Conservation (phyloP, 2,113 vertebrate genomes). For the Gymnarchus niloticus region DNA sequence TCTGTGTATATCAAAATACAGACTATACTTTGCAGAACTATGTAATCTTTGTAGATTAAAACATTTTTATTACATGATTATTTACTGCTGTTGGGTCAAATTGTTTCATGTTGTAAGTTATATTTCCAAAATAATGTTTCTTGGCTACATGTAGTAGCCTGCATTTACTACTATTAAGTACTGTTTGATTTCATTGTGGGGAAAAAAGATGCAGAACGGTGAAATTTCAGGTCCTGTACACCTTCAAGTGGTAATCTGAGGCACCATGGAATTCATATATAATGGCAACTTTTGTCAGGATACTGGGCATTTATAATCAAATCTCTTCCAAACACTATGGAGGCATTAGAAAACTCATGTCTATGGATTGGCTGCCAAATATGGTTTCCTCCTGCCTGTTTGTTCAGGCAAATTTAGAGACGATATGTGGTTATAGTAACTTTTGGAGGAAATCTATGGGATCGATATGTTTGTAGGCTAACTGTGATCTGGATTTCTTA, state of each 20-base stretch:
- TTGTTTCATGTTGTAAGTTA: not conserved
- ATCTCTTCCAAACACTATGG: conserved; percentile 32
- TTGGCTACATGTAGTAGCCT: not conserved
- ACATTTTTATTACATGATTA: not conserved
- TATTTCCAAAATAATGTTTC: not conserved
- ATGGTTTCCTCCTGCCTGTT: conserved; percentile 53
- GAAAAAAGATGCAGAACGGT: conserved; percentile 1
- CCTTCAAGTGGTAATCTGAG: not conserved
- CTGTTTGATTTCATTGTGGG: conserved; percentile 4
- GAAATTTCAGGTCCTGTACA: not conserved
- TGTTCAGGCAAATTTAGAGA: conserved; percentile 68
- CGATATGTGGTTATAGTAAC: conserved; percentile 81
- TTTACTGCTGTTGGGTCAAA: conserved; percentile 13
- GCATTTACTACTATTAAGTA: not conserved
- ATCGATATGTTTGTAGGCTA: conserved; percentile 76
- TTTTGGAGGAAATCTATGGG: conserved; percentile 76
- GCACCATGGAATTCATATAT: conserved; percentile 10
- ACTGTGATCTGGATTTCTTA: conserved; percentile 69
- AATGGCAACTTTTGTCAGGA: conserved; percentile 6
- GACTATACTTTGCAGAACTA: not conserved
- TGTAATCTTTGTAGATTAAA: conserved; percentile 5
- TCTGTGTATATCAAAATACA: conserved; percentile 5
- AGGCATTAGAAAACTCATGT: conserved; percentile 43
- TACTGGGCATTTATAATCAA: conserved; percentile 11
- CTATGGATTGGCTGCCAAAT: conserved; percentile 61